Evolutionary conservation across 2,797 vertebrate species (phyloP), one percentile per base, ranked within the genome.

Genomic region (Ptychadena robeensis): DNA sequence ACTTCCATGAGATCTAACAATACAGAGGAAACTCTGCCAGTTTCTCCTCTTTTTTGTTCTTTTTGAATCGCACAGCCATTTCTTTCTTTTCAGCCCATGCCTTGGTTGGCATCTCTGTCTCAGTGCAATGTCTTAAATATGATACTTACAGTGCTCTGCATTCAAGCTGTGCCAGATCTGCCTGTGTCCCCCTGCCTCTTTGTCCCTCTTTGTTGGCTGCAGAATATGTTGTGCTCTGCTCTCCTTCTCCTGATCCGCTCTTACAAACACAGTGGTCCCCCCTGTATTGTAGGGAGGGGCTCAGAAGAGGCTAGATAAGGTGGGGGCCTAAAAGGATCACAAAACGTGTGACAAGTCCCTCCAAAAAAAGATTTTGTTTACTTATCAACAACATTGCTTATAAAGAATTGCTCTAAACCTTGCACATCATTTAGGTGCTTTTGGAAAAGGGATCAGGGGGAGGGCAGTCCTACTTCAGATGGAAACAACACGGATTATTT

Each of bases 81-180:
- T 44, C 0, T 59, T 0, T 8, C 5, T 14, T 68, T 71, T 53
- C n/a, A 5, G 0, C 0, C 25, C 5, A n/a, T 78, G 0, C 0
- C 0, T 77, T 12, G 40, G 64, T 73, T 38, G 32, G 63, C 57
- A 69, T 70, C 40, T 48, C 38, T 44, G 6, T 40, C 32, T 31
- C 11, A 57, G n/a, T 75, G 31, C 22, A 63, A 61, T 63, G 71
- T 44, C 61, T 74, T 38, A 69, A 32, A 84, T 57, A 63, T 79
- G 40, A 80, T 84, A 84, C 82, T 84, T 72, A 84, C 82, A 79
- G 88, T 88, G 89, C 86, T 89, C 87, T 87, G 82, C 77, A 28
- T 72, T 74, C 22, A 72, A 70, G 88, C 86, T 86, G 88, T 88
- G 89, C 88, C 87, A 88, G 88, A 87, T 65, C 69, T 73, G 37